A percentile compares a stretch with the other conserved stretches of the same genome.
Conservation (phyloP, 2,113 vertebrate genomes). For the Nestor notabilis region DNA sequence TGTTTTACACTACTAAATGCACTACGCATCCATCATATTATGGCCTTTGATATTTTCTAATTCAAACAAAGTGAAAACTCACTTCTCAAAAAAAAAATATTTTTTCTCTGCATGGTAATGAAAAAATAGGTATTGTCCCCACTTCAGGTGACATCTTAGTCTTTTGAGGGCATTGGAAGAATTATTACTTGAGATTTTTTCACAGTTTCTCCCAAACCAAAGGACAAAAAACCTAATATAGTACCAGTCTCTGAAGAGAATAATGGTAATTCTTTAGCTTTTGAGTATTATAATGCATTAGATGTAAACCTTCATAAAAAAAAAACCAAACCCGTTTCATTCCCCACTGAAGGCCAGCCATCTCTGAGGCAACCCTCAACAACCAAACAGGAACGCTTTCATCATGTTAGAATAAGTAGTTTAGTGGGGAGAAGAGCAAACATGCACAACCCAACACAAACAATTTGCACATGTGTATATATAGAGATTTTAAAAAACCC, state of each 20-base stretch:
- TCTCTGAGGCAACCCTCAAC: not conserved
- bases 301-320: not conserved
- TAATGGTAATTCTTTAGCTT: not conserved
- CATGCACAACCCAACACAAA: not conserved
- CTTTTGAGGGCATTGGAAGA: not conserved
- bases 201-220: not conserved
- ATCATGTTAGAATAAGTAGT: not conserved
- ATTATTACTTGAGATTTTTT: not conserved
- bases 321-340: not conserved
- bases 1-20: not conserved
- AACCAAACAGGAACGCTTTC: not conserved
- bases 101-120: not conserved
- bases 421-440: not conserved
- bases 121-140: not conserved
- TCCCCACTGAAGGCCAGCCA: not conserved
- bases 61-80: not conserved
- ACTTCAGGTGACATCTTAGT: not conserved
- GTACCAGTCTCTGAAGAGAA: not conserved
- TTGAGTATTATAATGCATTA: not conserved
- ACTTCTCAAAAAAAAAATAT: not conserved
- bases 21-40: not conserved
- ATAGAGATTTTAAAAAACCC: fast-evolving
- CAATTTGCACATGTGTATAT: not conserved
- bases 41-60: not conserved
- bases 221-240: not conserved